Evolutionary conservation across 2,888 invertebrate genomes (phyloP), one percentile per base, ranked within the genome.

Genomic region (Cremastobaeus sp.): DNA sequence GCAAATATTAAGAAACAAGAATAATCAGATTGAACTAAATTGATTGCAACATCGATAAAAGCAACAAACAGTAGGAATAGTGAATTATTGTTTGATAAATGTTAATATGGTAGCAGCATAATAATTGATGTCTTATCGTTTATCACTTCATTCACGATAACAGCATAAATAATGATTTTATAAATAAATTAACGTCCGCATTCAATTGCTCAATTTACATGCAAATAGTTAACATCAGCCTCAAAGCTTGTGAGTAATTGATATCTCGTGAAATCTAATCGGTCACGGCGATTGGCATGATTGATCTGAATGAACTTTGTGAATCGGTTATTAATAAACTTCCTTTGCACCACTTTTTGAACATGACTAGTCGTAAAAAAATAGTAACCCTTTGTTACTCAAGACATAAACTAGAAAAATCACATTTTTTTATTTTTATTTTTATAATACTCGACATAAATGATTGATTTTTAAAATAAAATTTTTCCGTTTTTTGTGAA

Each of bases 341-440:
- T n/a, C n/a, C n/a, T n/a, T n/a, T n/a, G n/a, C n/a, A n/a, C n/a
- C n/a, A n/a, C n/a, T n/a, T n/a, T n/a, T n/a, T n/a, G 4, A 9
- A 41, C 2, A 48, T 18, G 0, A 48, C 9, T 14, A 1, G 48
- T 55, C 48, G 6, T n/a, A 34, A 32, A 57, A 48, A 34, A 57
- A 45, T 41, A 41, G 39, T 21, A n/a, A n/a, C n/a, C n/a, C n/a
- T n/a, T n/a, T n/a, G n/a, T n/a, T n/a, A n/a, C n/a, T n/a, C n/a
- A n/a, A n/a, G n/a, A n/a, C n/a, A n/a, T n/a, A n/a, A n/a, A n/a
- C n/a, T n/a, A n/a, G n/a, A n/a, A n/a, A n/a, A n/a, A n/a, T n/a
- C n/a, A n/a, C n/a, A n/a, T n/a, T n/a, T n/a, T n/a, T n/a, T n/a
- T n/a, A n/a, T n/a, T n/a, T n/a, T n/a, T n/a, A n/a, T n/a, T n/a